Base-by-base conservation (phyloP, 2,113 vertebrate genomes). In the Eubucco bourcierii region DNA sequence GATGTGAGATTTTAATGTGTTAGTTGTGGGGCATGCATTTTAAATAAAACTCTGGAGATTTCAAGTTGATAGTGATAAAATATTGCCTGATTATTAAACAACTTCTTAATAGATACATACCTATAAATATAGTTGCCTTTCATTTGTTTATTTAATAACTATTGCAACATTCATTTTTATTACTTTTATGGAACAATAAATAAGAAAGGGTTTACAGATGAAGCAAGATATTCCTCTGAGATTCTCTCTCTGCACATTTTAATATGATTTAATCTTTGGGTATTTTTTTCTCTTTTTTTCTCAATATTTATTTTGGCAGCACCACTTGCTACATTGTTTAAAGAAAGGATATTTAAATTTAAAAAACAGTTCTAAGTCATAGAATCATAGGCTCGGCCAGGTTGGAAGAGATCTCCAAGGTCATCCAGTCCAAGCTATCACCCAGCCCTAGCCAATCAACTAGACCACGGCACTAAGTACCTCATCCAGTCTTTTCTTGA, bases 141-240 rank as follows among this genome's bases (percentile, higher is more conserved):
- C 64, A 83, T 90, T 87, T 93, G 24, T 89, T 92, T 93, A 78
- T 91, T 93, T 85, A 4, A 2, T 83, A 89, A 74, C 80, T 75
- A 44, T 90, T 76, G 4, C n/a, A 66, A 90, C 33, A 76, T 93
- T 96, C 72, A 94, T 72, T 93, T 85, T 86, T 64, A 83, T 90
- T 16, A 74, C 72, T 74, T 93, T 46, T 77, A 83, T 86, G 47
- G 28, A 64, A 75, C 41, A 70, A 80, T 90, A 90, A 90, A 87
- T 95, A 85, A 55, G 11, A 65, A 46, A 56, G 83, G 66, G 29
- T 75, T 89, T 90, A 71, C 59, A 21, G 18, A 33, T 64, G 41
- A 86, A 82, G 37, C 10, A 0, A 71, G 11, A 71, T 80, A 46
- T 82, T 85, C 13, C 46, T 82, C n/a, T 91, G 33, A 91, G 82